Evolutionary conservation across 2,888 invertebrate genomes (phyloP).

Genomic region (Oscheius sp.): DNA sequence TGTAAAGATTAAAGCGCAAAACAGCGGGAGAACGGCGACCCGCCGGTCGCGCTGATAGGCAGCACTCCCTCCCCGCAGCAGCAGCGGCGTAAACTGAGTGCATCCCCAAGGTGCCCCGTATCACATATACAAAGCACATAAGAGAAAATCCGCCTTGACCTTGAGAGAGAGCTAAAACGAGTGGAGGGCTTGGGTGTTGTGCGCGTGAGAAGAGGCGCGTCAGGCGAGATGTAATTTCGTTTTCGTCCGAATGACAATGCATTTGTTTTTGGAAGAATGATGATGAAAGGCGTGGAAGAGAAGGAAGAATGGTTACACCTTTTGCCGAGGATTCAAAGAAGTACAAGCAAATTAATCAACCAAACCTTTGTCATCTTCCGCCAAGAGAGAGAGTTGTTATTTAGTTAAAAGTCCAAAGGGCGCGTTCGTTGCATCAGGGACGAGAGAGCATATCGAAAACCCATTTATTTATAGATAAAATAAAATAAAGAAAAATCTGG

Average conservation of each 20-base stretch:
- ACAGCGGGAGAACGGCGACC: slow-evolving; percentile 27
- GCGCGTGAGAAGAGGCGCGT: too few relatives aligned
- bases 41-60: slow-evolving; percentile 19
- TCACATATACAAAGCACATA: slow-evolving; percentile 21
- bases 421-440: not conserved
- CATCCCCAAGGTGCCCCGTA: slow-evolving; percentile 8
- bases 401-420: not conserved
- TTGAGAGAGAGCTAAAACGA: too few relatives aligned
- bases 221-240: too few relatives aligned
- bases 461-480: not conserved
- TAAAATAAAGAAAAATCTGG: slow-evolving; percentile 15
- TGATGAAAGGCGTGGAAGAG: not conserved
- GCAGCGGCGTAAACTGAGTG: slow-evolving; percentile 27
- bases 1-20: slow-evolving; percentile 24
- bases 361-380: not conserved
- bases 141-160: too few relatives aligned
- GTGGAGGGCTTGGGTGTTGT: too few relatives aligned
- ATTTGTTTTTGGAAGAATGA: too few relatives aligned
- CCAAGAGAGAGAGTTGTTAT: not conserved
- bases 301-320: not conserved
- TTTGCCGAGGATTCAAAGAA: not conserved
- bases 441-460: not conserved
- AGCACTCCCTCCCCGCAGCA: slow-evolving; percentile 8
- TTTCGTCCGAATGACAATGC: too few relatives aligned
- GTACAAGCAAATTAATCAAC: not conserved